Evolutionary conservation across 1,140 invertebrate species (phyloP), one percentile per base, ranked within the genome.

Genomic region (Drosophila neocordata): DNA sequence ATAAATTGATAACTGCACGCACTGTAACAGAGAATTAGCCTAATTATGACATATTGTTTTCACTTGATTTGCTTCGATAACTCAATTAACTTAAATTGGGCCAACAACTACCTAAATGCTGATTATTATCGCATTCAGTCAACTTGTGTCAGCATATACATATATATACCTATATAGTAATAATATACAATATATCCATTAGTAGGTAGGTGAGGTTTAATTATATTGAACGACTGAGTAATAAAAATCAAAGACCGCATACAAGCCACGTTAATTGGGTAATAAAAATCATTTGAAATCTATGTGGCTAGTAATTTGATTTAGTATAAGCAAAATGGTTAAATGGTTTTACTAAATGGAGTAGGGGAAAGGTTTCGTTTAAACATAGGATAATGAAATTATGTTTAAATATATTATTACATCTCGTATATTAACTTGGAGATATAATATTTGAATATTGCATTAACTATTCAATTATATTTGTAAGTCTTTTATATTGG

Each of bases 11-110:
- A 31, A 1, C 27, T 31, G 27, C 27, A 31, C 27, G 6, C 27
- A 31, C 27, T 6, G n/a, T 4, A 38, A n/a, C 37, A 37, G 2
- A 12, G 11, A 37, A 44, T 44, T 44, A 44, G 3, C 15, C n/a
- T 4, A 48, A 20, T 48, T 48, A 48, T 48, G 41, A 48, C 41
- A 48, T 48, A 48, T 48, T 48, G 41, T 48, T 48, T 11, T 48
- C 41, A 20, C 18, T 48, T 48, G 41, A 48, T 48, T 48, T 48
- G 15, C 0, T 11, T 48, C 41, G 18, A 48, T 48, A 48, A 48
- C 15, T 48, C 41, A 48, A 48, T 48, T 48, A 48, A 18, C 15
- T 48, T 48, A 20, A 48, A 48, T 48, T 48, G 41, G 15, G 13
- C 41, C 20, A 48, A 48, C 41, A 48, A 48, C 15, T 48, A 48